Base-by-base conservation (phyloP, 1,140 invertebrate genomes). In the Zaprionus taronus region DNA sequence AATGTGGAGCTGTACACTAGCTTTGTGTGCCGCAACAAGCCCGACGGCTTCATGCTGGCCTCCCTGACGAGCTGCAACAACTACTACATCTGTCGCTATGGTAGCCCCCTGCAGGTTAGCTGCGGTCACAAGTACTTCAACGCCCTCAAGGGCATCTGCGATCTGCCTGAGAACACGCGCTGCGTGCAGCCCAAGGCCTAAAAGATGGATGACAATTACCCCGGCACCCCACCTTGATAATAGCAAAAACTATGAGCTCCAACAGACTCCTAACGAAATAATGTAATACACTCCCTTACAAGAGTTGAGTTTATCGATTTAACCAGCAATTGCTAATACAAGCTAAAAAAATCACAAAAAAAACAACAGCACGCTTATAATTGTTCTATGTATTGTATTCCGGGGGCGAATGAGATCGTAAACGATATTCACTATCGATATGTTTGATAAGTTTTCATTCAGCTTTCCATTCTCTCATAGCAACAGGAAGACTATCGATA, bases 51-150 rank as follows among this genome's bases (percentile, higher is more conserved):
- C 57, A 79, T 91, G 83, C 22, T 92, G 44, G 81, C 91, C 7
- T 92, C 91, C 5, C 55, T 86, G 49, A 89, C 72, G 55, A 91
- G 83, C 64, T 92, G 91, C 70, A 89, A 79, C 63, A 75, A 92
- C 57, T 92, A 92, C 55, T 92, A 85, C 51, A 89, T 92, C 66
- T 92, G 91, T 51, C 91, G 84, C 34, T 85, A 85, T 31, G 83
- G 79, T 22, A 67, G 77, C 6, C 81, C 91, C 0, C 34, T 92
- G 26, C 76, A 63, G 41, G 90, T 83, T 0, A 89, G 77, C 73
- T 92, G 91, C 62, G 91, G 91, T 12, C 15, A 68, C 5, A 80
- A 80, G 41, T 92, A 91, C 72, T 92, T 92, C 77, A 92, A 92
- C 20, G 77, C 80, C 0, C 63, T 91, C 49, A 92, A 85, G 76